Conservation (phyloP, 2,888 invertebrate species). For the Cylindroiulus punctatus region DNA sequence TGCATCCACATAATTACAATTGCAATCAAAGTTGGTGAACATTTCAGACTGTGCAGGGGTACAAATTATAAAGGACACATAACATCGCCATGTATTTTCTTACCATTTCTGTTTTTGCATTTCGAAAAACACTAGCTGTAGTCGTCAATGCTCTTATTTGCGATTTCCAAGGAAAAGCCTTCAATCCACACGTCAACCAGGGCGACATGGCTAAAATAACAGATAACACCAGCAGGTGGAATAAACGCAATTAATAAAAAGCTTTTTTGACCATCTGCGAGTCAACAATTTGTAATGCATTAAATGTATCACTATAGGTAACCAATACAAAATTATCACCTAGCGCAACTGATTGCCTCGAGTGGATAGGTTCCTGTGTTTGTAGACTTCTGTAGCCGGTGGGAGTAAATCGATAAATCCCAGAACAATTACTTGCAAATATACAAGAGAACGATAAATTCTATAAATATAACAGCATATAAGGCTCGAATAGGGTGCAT, state of each 20-base stretch:
- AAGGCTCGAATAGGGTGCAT: too few relatives aligned
- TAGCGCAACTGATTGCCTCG: background rate
- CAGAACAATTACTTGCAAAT: background rate
- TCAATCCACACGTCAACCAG: background rate
- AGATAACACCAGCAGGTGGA: background rate
- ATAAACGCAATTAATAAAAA: background rate
- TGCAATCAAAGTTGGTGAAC: too few relatives aligned
- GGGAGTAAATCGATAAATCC: background rate
- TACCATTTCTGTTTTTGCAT: background rate
- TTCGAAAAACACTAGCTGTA: background rate
- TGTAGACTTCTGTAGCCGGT: background rate
- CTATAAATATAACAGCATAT: background rate
- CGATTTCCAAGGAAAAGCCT: slow-evolving; percentile 22
- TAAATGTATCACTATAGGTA: background rate
- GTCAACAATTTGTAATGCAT: background rate
- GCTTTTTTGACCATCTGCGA: background rate
- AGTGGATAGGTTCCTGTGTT: background rate
- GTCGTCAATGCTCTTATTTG: background rate
- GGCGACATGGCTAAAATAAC: background rate
- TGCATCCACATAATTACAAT: background rate
- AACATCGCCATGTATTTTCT: background rate
- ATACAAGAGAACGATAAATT: background rate
- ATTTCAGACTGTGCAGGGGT: background rate
- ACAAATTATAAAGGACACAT: background rate
- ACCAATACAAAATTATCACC: background rate